Evolutionary conservation across 2,797 vertebrate species (phyloP), one percentile per base, ranked within the genome.

Genomic region (Sitta carolinensis): DNA sequence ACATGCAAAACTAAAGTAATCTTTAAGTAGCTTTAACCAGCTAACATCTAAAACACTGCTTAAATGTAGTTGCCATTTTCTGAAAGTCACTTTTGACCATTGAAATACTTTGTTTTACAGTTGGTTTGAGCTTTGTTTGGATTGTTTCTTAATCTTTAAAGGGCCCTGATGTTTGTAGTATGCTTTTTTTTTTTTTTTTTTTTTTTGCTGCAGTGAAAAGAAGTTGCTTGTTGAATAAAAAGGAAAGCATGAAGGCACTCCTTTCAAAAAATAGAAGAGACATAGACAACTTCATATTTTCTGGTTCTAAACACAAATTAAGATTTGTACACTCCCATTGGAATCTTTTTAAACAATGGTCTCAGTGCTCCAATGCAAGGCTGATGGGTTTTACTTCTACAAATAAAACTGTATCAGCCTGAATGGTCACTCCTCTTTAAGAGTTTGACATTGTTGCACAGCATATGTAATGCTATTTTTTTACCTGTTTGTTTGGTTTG

Each of bases 401-500:
- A 95, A 92, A 88, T 95, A 95, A 95, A 97, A 96, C 87, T 74
- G 42, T 80, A 62, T 89, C 93, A 95, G 90, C 91, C 90, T 95
- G 90, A 91, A 96, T 69, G 89, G 94, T 95, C 93, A 92, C 94
- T 96, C 85, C 89, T 94, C 51, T 50, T 84, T 76, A 96, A 89
- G 79, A 86, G 68, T 95, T 91, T 91, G 91, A 96, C 52, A 84
- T 87, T 48, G 90, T 95, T 97, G 93, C 96, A 96, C 93, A 96
- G 84, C 89, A 94, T 95, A 96, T 94, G 96, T 97, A 97, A 91
- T 96, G 95, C 89, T 94, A 88, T 58, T 94, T 63, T 97, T 97
- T 97, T 97, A 98, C 93, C 68, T 97, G 73, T 96, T 93, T 82
- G 86, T 88, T 96, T 96, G 95, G 76, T 96, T 97, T 97, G 95